Evolutionary conservation across 2,888 invertebrate species (phyloP), one percentile per base, ranked within the genome.

Genomic region (Tiliacea aurago): DNA sequence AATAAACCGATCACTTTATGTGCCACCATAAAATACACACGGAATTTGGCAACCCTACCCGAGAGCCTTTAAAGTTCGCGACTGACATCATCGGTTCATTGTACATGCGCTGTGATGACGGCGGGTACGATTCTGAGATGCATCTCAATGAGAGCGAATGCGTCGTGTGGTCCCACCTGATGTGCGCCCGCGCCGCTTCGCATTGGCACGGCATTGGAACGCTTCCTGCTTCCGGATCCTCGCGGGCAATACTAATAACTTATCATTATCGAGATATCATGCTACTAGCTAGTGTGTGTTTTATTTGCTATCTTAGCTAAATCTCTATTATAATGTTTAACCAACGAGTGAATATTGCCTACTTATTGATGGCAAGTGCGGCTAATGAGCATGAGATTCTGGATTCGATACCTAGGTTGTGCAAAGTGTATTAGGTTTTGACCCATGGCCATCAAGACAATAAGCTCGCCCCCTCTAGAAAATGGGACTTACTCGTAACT

Each of bases 201-300:
- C 89, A 89, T 85, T 85, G 86, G 78, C 83, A 79, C 87, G 93
- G 84, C 95, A 93, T 90, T 94, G 93, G 88, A 76, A 67, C 73
- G 81, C 93, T 95, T 95, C 95, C 95, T 94, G 83, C 94, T 96
- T 96, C 95, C 95, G 95, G 91, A 91, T 90, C 87, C 90, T 86
- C 87, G 91, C 89, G 84, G 85, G 86, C 91, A 92, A 94, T 94
- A 94, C 92, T 94, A 95, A 95, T 93, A 90, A 88, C 85, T 87
- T 74, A 76, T 84, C 85, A 86, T 87, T 87, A 84, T 85, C 79
- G 76, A 87, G 83, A 86, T 89, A 83, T 81, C 80, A 67, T 71
- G 61, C 67, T 66, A 69, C 65, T 70, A 20, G 58, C n/a, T 41
- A 66, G 59, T 69, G 41, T 70, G 55, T 55, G 53, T 68, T 58